A percentile compares a stretch with the other conserved stretches of the same genome.
These are phyloP conservation scores for Sylvia atricapilla DNA, from an alignment of 2,113 vertebrate species.

Conservation along the genomic window DNA sequence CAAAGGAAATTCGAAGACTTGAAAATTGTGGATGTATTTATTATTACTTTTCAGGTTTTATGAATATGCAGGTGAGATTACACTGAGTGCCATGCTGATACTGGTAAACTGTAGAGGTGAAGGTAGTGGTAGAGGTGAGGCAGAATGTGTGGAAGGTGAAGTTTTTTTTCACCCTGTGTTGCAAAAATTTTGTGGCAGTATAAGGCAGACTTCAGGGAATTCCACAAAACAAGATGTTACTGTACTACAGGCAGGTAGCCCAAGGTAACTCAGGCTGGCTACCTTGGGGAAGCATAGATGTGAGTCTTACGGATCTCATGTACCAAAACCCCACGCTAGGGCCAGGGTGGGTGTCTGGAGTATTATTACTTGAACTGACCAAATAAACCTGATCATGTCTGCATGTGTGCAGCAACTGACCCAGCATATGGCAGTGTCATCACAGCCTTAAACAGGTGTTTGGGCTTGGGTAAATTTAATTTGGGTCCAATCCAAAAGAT, in stretches of 20 bases:
- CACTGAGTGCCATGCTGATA: rapidly evolving
- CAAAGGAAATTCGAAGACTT: not conserved
- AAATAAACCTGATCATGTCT: not conserved
- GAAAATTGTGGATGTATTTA: not conserved
- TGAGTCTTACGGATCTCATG: not conserved
- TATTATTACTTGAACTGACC: not conserved
- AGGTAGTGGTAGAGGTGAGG: not conserved
- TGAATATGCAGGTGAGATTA: not conserved
- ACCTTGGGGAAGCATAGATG: not conserved
- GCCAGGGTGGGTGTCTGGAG: not conserved
- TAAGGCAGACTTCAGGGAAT: not conserved
- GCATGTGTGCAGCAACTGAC: constrained; percentile 3
- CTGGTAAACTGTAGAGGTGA: not conserved
- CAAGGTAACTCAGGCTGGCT: not conserved
- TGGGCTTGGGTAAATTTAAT: constrained; percentile 24
- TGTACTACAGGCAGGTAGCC: not conserved
- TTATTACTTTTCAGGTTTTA: not conserved
- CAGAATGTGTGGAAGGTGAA: not conserved
- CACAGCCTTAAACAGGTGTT: constrained; percentile 41
- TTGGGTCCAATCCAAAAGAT: constrained; percentile 30
- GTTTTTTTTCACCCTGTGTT: not conserved
- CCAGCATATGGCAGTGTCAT: constrained; percentile 44
- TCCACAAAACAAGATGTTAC: not conserved
- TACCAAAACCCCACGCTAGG: not conserved
- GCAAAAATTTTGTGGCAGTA: not conserved